Evolutionary conservation across 2,888 invertebrate genomes (phyloP).

Genomic region (Hydrotaea diabolus): DNA sequence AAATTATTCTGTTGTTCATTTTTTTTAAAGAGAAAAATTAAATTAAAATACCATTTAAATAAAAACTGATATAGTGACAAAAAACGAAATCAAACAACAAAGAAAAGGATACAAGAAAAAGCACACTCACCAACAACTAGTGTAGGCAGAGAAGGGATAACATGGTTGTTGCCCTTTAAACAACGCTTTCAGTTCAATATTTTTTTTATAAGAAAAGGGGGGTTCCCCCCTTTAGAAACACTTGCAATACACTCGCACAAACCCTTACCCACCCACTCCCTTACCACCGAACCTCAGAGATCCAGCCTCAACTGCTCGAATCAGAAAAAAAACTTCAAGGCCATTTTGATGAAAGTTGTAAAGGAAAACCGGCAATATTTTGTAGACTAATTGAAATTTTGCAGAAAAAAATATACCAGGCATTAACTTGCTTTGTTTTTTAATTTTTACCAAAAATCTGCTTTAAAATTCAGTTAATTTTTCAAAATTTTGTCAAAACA

Average conservation of each 20-base stretch:
- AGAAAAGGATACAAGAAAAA: background rate
- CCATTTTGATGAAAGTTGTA: constrained; percentile 9
- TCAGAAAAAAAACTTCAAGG: background rate
- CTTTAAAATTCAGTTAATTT: constrained; percentile 16
- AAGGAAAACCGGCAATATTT: background rate
- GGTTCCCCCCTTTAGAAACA: background rate
- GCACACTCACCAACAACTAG: constrained; percentile 15
- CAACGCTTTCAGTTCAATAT: background rate
- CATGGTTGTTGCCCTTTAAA: background rate
- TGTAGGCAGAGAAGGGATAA: constrained; percentile 39
- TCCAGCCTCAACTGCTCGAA: constrained; percentile 18
- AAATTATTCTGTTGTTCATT: constrained; percentile 71
- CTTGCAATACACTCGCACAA: background rate
- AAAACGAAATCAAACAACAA: constrained; percentile 30
- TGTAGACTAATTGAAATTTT: constrained; percentile 12
- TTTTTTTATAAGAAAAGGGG: background rate
- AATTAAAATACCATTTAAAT: constrained; percentile 68
- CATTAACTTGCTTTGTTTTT: background rate
- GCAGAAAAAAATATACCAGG: background rate
- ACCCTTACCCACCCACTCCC: background rate
- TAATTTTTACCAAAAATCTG: background rate
- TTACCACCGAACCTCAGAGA: background rate
- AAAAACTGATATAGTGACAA: constrained; percentile 66
- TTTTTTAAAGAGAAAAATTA: constrained; percentile 66
- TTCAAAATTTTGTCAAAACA: constrained; percentile 28